Evolutionary conservation across 2,888 invertebrate species (phyloP), one percentile per base, ranked within the genome.

Genomic region (Clistopyga incitator): DNA sequence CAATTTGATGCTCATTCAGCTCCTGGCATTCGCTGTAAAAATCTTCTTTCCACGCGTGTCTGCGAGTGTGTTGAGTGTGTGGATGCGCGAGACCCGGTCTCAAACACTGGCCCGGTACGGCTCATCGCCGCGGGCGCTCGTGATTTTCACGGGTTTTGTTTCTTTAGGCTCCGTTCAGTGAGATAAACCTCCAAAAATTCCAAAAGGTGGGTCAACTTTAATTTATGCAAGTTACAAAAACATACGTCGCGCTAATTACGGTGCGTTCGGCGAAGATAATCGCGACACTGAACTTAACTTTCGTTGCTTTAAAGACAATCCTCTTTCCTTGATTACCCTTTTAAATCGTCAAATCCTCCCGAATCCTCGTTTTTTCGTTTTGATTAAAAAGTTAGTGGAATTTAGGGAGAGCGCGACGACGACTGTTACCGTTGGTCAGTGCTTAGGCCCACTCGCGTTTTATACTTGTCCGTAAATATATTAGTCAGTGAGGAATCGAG

Each of bases 201-300:
- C 88, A 92, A 38, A 38, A 92, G 91, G 92, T 92, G 91, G 92
- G 91, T 89, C 87, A 84, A 88, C 88, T 90, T 91, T 88, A 72
- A 68, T 82, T 75, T 65, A 64, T 50, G 71, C 71, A 80, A 72
- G 71, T 77, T 59, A 52, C 11, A 38, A 65, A 67, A 15, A 42
- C 34, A 67, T 18, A 42, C 34, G 42, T 34, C 64, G 47, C 45
- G 18, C 47, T 45, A 15, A 50, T 65, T 42, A 18, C 13, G 23
- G 59, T 29, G 42, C 45, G 18, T 18, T 23, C 29, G 29, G 74
- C 18, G 29, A 59, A 20, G 25, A n/a, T 71, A 23, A 23, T 56
- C 54, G 38, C 56, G 25, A 72, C 3, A 64, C 18, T 64, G 18
- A 50, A 18, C 42, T 47, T 64, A 64, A 64, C 38, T 50, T 25